Percentiles rank a stretch among this genome's conserved stretches.
Evolutionary conservation across 2,797 vertebrate genomes (phyloP).

Genomic region (Thaleichthys pacificus): DNA sequence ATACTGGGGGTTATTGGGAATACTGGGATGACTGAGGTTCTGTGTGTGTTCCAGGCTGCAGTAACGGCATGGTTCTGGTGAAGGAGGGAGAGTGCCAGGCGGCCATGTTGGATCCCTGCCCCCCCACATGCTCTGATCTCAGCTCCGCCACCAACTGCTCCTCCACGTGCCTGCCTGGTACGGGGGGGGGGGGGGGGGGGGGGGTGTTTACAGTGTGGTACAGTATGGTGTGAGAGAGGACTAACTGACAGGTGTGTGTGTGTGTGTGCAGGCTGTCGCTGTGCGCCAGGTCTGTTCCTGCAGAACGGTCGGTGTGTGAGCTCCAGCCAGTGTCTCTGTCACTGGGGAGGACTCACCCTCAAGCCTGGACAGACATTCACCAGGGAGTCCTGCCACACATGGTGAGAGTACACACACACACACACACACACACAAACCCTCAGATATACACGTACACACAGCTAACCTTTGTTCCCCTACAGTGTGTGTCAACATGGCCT

Average conservation of each 20-base stretch:
- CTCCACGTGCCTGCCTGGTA: constrained; percentile 76
- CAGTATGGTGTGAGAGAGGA: neutral
- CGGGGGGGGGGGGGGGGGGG: neutral
- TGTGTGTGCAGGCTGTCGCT: constrained; percentile 78
- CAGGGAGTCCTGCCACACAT: constrained; percentile 74
- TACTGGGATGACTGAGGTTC: neutral
- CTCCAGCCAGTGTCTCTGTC: constrained; percentile 78
- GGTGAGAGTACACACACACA: constrained; percentile 66
- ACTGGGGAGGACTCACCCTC: constrained; percentile 59
- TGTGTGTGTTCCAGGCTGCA: constrained; percentile 68
- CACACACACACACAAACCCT: neutral
- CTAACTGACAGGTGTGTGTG: neutral
- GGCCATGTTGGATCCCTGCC: constrained; percentile 71
- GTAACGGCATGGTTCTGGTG: constrained; percentile 71
- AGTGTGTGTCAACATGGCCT: constrained; percentile 79
- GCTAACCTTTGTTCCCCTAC: neutral
- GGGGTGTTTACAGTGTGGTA: neutral
- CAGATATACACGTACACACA: neutral
- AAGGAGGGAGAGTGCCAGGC: constrained; percentile 70
- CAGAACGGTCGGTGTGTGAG: constrained; percentile 78
- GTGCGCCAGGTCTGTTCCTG: constrained; percentile 75
- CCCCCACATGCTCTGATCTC: constrained; percentile 77
- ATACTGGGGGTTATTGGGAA: neutral
- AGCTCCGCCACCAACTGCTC: constrained; percentile 71
- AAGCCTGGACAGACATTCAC: constrained; percentile 70